phyloP scores from a whole-genome alignment of 2,888 invertebrate species.

The Homarus gammarus region DNA sequence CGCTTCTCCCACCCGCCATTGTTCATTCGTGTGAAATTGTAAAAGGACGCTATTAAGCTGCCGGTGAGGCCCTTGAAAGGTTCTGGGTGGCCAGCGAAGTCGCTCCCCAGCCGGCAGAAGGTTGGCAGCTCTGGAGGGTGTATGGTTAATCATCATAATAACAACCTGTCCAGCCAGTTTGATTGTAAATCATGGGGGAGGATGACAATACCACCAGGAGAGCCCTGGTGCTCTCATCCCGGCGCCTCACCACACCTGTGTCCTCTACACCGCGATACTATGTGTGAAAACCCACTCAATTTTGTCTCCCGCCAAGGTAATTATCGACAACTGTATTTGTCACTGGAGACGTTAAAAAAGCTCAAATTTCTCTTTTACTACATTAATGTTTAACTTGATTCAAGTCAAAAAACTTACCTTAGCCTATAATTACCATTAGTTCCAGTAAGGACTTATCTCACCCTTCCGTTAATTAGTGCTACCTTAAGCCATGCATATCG shows the following conservation, averaged over 20 bases:
- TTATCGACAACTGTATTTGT: too few species aligned
- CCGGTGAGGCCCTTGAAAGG: slow-evolving; percentile 3
- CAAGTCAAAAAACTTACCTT: background rate
- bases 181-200: slow-evolving; percentile 30
- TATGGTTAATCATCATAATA: slow-evolving; percentile 44
- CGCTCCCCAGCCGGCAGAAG: slow-evolving; percentile 17
- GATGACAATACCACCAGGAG: slow-evolving; percentile 18
- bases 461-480: background rate
- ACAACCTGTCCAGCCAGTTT: slow-evolving; percentile 13
- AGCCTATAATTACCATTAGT: background rate
- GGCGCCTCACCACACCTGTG: background rate
- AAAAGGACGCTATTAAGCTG: background rate
- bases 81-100: slow-evolving; percentile 30
- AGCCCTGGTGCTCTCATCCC: background rate
- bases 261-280: background rate
- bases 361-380: background rate
- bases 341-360: too few species aligned
- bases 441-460: background rate
- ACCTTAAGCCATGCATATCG: slow-evolving; percentile 2
- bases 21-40: background rate
- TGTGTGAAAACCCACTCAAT: background rate
- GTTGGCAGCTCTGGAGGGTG: background rate
- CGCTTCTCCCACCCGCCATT: slow-evolving; percentile 9
- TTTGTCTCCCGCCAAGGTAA: background rate
- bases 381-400: background rate